Conservation (phyloP, 1,140 invertebrate genomes). For the Euborellia annulipes region DNA sequence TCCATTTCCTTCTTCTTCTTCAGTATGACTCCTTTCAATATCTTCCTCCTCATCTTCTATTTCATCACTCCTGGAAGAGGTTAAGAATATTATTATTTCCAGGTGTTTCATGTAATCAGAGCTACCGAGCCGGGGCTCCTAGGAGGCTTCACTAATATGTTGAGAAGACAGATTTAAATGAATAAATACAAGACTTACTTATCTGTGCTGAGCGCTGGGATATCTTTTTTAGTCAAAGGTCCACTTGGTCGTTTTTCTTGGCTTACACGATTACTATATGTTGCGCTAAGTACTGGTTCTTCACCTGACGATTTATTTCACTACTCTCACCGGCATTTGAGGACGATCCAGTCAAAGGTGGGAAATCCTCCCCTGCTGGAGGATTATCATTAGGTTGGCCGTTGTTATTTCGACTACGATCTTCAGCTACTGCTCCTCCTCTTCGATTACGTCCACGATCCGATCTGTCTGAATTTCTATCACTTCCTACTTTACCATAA, state of each 20-base stretch:
- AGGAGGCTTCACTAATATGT: too few relatives aligned
- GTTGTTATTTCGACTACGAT: neutral
- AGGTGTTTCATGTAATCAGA: too few relatives aligned
- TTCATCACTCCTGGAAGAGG: too few relatives aligned
- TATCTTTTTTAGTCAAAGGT: too few relatives aligned
- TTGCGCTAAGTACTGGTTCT: neutral
- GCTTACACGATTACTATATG: neutral
- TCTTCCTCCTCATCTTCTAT: conserved; percentile 30
- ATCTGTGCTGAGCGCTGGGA: too few relatives aligned
- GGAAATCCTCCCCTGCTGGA: conserved; percentile 9
- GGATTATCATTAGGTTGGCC: conserved; percentile 1
- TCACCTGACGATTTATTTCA: neutral
- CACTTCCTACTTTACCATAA: conserved; percentile 39
- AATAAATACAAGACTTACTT: too few relatives aligned
- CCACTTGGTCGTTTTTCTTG: too few relatives aligned
- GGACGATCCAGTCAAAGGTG: conserved; percentile 6
- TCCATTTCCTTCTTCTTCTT: conserved; percentile 36
- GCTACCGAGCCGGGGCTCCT: too few relatives aligned
- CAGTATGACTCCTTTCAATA: conserved; percentile 29
- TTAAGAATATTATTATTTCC: too few relatives aligned
- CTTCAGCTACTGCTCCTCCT: too few relatives aligned
- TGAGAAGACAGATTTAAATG: too few relatives aligned
- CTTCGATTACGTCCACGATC: conserved; percentile 12
- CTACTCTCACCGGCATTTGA: neutral
- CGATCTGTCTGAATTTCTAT: too few relatives aligned